Evolutionary conservation across 2,113 vertebrate species (phyloP).

Genomic region (Sminthopsis crassicaudata): DNA sequence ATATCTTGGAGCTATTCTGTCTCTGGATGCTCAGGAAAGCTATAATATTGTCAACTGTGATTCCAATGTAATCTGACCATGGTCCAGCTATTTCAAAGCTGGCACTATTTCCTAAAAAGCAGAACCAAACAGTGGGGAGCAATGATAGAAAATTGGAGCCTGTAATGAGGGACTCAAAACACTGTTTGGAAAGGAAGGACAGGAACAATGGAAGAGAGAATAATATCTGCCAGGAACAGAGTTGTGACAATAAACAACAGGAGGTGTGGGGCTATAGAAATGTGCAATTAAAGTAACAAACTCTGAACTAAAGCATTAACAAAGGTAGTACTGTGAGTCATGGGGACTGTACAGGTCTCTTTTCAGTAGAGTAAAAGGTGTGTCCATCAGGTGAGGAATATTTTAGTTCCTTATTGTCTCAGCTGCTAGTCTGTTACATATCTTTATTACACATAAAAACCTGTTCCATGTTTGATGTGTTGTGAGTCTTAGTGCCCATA

Average conservation of each 20-base stretch:
- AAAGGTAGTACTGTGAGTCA: not conserved
- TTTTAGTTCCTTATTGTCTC: not conserved
- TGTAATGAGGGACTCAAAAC: not conserved
- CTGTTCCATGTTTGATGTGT: not conserved
- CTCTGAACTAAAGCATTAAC: not conserved
- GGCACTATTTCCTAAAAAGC: not conserved
- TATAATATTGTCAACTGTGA: not conserved
- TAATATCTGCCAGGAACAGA: not conserved
- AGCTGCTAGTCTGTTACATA: not conserved
- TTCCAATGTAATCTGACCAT: not conserved
- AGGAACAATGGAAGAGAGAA: not conserved
- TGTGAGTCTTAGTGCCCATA: not conserved
- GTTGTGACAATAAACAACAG: not conserved
- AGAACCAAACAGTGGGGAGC: not conserved
- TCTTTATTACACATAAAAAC: not conserved
- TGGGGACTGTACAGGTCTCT: not conserved
- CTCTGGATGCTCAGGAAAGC: not conserved
- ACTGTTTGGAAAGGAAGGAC: not conserved
- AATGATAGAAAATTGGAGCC: not conserved
- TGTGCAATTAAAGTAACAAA: not conserved
- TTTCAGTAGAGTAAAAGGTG: not conserved
- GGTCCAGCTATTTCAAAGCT: not conserved
- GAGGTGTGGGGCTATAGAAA: not conserved
- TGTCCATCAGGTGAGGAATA: not conserved
- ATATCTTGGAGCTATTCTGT: not conserved